A percentile compares a stretch with the other conserved stretches of the same genome.
Conservation (phyloP, 2,797 vertebrate species). For the Lagocephalus sceleratus region DNA sequence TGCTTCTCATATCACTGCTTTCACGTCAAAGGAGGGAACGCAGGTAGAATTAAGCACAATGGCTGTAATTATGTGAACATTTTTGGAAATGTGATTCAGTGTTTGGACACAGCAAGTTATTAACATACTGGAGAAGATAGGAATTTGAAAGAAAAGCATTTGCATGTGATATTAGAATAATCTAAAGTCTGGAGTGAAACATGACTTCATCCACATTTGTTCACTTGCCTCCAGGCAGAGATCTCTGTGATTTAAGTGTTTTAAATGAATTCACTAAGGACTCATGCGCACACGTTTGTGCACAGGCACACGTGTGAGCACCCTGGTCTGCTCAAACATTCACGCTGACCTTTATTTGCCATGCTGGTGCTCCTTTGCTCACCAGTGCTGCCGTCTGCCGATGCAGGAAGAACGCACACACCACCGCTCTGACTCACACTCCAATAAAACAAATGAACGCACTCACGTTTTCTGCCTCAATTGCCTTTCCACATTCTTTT, state of each 20-base stretch:
- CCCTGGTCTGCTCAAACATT: too few species aligned
- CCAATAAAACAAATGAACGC: constrained; percentile 1
- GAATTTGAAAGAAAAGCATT: constrained; percentile 9
- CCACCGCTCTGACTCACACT: constrained; percentile 15
- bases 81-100: constrained; percentile 1
- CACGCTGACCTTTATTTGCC: background rate
- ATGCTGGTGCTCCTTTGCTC: constrained; percentile 1
- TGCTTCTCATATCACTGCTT: constrained; percentile 41
- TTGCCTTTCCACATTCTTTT: constrained; percentile 10
- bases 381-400: constrained; percentile 1
- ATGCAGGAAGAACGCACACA: constrained; percentile 17
- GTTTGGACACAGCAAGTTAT: constrained; percentile 7
- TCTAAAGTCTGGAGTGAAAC: constrained; percentile 3
- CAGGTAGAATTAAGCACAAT: constrained; percentile 11
- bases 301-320: too few species aligned
- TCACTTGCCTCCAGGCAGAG: background rate
- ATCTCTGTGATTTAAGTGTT: background rate
- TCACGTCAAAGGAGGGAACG: constrained; percentile 1
- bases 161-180: constrained; percentile 17
- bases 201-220: constrained; percentile 6
- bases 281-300: too few species aligned
- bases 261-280: background rate
- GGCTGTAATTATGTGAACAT: constrained; percentile 2
- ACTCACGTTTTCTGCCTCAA: too few species aligned
- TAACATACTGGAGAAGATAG: constrained; percentile 35